A percentile compares a stretch with the other conserved stretches of the same genome.
phyloP scores from a whole-genome alignment of 2,797 vertebrate species.

The Echeneis naucrates region DNA sequence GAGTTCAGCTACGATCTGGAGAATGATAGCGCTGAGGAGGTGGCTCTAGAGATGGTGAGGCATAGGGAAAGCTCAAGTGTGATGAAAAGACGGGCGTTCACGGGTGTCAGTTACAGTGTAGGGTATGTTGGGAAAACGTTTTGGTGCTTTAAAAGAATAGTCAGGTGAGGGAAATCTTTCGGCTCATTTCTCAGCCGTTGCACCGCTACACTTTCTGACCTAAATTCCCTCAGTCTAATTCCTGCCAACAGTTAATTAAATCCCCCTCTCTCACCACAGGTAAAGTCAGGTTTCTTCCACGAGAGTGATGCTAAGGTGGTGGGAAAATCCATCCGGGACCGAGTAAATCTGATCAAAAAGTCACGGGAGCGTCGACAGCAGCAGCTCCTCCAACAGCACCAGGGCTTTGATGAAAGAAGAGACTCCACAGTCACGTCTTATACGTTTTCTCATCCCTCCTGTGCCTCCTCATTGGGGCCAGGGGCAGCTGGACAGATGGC shows the following conservation, averaged over 20 bases:
- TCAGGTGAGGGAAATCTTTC: slow-evolving; percentile 21
- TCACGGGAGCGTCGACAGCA: slow-evolving; percentile 88
- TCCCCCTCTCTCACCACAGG: slow-evolving; percentile 76
- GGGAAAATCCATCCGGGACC: slow-evolving; percentile 94
- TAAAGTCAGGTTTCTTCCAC: slow-evolving; percentile 96
- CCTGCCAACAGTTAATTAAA: slow-evolving; percentile 18
- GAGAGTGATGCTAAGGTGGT: slow-evolving; percentile 96
- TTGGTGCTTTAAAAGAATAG: slow-evolving; percentile 26
- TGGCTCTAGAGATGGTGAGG: slow-evolving; percentile 95
- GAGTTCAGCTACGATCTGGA: slow-evolving; percentile 97
- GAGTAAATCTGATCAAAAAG: slow-evolving; percentile 91
- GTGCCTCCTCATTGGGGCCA: slow-evolving; percentile 72
- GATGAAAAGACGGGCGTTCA: not conserved
- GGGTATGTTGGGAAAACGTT: not conserved
- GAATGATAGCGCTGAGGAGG: slow-evolving; percentile 92
- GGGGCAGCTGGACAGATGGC: slow-evolving; percentile 52
- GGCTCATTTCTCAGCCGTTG: slow-evolving; percentile 38
- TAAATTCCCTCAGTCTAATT: slow-evolving; percentile 29
- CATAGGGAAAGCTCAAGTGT: slow-evolving; percentile 10
- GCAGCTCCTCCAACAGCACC: slow-evolving; percentile 76
- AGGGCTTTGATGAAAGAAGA: slow-evolving; percentile 81
- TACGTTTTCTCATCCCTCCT: slow-evolving; percentile 73
- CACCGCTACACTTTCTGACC: slow-evolving; percentile 28
- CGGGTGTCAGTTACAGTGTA: slow-evolving; percentile 7
- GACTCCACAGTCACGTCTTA: slow-evolving; percentile 81